phyloP scores from a whole-genome alignment of 1,140 invertebrate species.

The Zophobas atratus region DNA sequence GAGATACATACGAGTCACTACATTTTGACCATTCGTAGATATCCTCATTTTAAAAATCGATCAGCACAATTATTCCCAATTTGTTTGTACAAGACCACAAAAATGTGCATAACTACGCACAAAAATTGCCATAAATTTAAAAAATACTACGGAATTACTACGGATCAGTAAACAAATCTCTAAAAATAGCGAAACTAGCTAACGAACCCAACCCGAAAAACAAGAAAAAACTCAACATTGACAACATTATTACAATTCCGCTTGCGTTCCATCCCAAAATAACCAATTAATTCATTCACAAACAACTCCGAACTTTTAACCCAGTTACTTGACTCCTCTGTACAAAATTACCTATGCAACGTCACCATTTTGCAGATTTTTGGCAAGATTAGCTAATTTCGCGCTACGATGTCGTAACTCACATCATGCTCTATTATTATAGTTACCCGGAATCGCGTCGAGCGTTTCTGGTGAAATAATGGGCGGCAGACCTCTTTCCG shows the following conservation, averaged over 20 bases:
- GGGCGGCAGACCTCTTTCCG: background rate
- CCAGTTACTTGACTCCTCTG: background rate
- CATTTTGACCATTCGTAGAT: too few relatives aligned
- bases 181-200: too few relatives aligned
- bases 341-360: background rate
- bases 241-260: background rate
- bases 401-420: background rate
- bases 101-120: too few relatives aligned
- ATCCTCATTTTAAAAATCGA: too few relatives aligned
- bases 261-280: constrained; percentile 6
- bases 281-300: constrained; percentile 16
- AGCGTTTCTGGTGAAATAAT: background rate
- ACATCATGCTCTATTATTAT: background rate
- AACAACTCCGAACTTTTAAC: constrained; percentile 37
- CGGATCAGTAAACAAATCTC: too few relatives aligned
- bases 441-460: background rate
- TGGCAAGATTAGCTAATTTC: background rate
- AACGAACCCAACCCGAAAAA: too few relatives aligned
- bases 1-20: too few relatives aligned
- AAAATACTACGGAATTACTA: too few relatives aligned
- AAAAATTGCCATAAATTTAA: too few relatives aligned
- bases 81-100: too few relatives aligned
- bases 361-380: background rate
- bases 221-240: too few relatives aligned
- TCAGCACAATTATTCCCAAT: too few relatives aligned